These are phyloP conservation scores for Apodemia duryi DNA, from an alignment of 2,888 invertebrate species.

Conservation along the genomic window DNA sequence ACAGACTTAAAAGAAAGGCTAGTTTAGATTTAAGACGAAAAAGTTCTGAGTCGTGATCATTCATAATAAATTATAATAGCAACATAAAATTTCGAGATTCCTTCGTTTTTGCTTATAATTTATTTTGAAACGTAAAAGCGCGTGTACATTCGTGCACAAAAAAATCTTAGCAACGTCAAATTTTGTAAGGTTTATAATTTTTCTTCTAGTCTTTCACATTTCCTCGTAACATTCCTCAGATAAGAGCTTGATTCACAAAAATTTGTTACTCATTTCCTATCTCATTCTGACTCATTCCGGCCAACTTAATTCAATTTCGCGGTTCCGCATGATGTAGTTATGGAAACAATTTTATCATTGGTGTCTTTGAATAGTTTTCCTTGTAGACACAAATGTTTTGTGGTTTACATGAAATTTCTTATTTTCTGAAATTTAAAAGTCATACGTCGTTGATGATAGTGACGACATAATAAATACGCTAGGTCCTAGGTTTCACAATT, in stretches of 20 bases:
- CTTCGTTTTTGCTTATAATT: too few species aligned
- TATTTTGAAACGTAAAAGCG: too few species aligned
- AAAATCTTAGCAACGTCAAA: background rate
- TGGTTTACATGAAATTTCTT: background rate
- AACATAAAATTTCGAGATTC: too few species aligned
- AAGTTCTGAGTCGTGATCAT: too few species aligned
- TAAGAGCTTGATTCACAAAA: slow-evolving; percentile 57
- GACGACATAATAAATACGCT: too few species aligned
- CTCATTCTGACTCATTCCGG: slow-evolving; percentile 24
- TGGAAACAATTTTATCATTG: slow-evolving; percentile 3
- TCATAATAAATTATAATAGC: too few species aligned
- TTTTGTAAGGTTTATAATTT: background rate
- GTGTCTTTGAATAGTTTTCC: background rate
- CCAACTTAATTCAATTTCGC: slow-evolving; percentile 9
- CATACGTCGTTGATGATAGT: too few species aligned
- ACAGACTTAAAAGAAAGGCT: too few species aligned
- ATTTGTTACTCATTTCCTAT: slow-evolving; percentile 55
- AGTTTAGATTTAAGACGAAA: too few species aligned
- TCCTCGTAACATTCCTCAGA: slow-evolving; percentile 35
- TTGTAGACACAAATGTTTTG: background rate
- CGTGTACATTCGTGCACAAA: too few species aligned
- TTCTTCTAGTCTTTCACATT: background rate
- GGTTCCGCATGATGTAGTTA: background rate
- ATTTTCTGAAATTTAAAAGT: too few species aligned
- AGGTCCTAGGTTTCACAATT: too few species aligned